These are phyloP conservation scores for Trichechus manatus DNA, from an alignment of 2,113 vertebrate species.

Conservation along the genomic window DNA sequence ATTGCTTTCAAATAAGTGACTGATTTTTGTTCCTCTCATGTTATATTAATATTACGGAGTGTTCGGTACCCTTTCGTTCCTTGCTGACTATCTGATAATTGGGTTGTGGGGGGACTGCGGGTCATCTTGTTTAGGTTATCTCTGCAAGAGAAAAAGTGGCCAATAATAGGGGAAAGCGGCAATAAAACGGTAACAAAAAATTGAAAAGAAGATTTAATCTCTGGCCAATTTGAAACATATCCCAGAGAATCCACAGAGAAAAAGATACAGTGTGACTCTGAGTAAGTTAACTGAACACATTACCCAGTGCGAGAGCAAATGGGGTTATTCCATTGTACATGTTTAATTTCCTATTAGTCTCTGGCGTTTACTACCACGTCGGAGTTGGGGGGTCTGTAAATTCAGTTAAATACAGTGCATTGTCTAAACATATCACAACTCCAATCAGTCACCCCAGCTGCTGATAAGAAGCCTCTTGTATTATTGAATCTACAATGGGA, in stretches of 20 bases:
- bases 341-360: constrained; percentile 95
- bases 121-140: constrained; percentile 90
- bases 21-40: constrained; percentile 86
- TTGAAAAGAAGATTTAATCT: constrained; percentile 92
- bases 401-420: constrained; percentile 95
- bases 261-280: constrained; percentile 90
- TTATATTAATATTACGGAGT: constrained; percentile 86
- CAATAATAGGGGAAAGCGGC: constrained; percentile 85
- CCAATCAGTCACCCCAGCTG: constrained; percentile 93
- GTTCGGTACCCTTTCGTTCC: constrained; percentile 82
- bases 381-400: constrained; percentile 92
- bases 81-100: constrained; percentile 88
- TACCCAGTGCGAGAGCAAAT: constrained; percentile 89
- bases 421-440: constrained; percentile 94
- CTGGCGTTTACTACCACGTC: constrained; percentile 89
- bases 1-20: constrained; percentile 86
- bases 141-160: constrained; percentile 82
- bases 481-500: constrained; percentile 96
- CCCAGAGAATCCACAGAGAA: constrained; percentile 89
- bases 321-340: constrained; percentile 93
- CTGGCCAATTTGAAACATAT: constrained; percentile 91
- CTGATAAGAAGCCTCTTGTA: constrained; percentile 94
- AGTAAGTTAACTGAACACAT: constrained; percentile 92
- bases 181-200: constrained; percentile 87
- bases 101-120: constrained; percentile 83